Percentiles rank a stretch among this genome's conserved stretches.
Conservation (phyloP, 53 echinoderm and acorn worm species). For the Mesocentrotus franciscanus region DNA sequence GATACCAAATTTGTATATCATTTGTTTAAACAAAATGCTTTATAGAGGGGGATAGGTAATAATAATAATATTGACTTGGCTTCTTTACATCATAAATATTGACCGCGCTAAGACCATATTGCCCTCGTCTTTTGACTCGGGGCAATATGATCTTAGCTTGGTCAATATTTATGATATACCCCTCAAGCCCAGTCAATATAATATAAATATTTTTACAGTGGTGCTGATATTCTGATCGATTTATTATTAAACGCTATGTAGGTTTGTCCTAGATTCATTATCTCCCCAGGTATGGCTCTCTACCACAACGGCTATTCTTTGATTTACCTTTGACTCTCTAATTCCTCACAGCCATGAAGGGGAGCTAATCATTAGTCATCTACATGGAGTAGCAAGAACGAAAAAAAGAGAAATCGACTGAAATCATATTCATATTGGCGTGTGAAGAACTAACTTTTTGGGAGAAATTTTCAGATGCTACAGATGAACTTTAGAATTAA, state of each 20-base stretch:
- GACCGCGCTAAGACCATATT: too few species aligned
- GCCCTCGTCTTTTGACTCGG: too few species aligned
- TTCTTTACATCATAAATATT: too few species aligned
- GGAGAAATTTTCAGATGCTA: too few species aligned
- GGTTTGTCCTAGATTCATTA: neutral
- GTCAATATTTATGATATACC: too few species aligned
- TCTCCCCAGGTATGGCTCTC: neutral
- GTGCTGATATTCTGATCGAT: neutral
- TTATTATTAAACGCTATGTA: neutral
- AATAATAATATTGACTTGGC: too few species aligned
- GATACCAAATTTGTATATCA: too few species aligned
- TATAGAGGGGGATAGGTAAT: too few species aligned
- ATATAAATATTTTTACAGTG: neutral
- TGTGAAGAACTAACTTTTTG: too few species aligned
- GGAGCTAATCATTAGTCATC: neutral
- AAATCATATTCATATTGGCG: neutral
- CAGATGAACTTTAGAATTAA: neutral
- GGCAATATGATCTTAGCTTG: too few species aligned
- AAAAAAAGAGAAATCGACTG: neutral
- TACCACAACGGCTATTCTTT: neutral
- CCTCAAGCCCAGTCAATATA: too few species aligned
- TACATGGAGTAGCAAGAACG: neutral
- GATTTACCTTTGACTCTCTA: neutral
- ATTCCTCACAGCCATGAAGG: neutral
- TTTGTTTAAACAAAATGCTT: too few species aligned